Evolutionary conservation across 2,888 invertebrate genomes (phyloP).

Genomic region (Volucella bombylans): DNA sequence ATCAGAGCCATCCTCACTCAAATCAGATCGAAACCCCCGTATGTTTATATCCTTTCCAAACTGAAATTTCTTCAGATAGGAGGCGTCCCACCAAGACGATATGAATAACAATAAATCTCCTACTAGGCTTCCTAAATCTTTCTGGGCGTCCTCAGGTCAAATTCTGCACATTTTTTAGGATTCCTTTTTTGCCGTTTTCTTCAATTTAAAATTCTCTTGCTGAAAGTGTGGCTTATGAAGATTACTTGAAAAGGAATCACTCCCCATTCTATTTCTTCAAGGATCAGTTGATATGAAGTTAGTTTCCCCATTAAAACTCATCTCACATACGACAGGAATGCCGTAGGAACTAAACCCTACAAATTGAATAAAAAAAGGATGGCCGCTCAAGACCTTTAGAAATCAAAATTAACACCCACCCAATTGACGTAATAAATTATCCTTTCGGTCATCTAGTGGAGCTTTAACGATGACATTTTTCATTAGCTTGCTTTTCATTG

Average conservation of each 20-base stretch:
- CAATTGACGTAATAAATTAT: constrained; percentile 31
- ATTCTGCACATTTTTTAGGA: constrained; percentile 4
- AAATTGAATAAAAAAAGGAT: constrained; percentile 22
- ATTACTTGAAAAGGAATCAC: not conserved
- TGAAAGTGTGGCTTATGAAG: constrained; percentile 28
- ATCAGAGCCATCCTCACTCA: constrained; percentile 28
- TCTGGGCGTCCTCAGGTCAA: constrained; percentile 18
- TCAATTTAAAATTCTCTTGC: constrained; percentile 34
- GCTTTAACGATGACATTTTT: constrained; percentile 35
- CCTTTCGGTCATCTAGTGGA: constrained; percentile 22
- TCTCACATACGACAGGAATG: not conserved
- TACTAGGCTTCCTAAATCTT: constrained; percentile 36
- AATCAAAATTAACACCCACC: constrained; percentile 20
- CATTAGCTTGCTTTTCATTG: constrained; percentile 46
- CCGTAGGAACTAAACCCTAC: not conserved
- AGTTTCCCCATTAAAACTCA: constrained; percentile 3
- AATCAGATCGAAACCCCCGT: constrained; percentile 17
- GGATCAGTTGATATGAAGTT: constrained; percentile 21
- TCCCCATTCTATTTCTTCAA: not conserved
- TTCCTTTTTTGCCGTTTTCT: constrained; percentile 13
- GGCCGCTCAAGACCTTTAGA: not conserved
- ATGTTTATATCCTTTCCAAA: not conserved
- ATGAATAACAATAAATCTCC: constrained; percentile 47
- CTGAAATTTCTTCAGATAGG: constrained; percentile 8
- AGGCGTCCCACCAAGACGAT: constrained; percentile 26